Percentiles rank a stretch among this genome's conserved stretches.
phyloP scores from a whole-genome alignment of 2,888 invertebrate species.

The Mycalesis mineus region DNA sequence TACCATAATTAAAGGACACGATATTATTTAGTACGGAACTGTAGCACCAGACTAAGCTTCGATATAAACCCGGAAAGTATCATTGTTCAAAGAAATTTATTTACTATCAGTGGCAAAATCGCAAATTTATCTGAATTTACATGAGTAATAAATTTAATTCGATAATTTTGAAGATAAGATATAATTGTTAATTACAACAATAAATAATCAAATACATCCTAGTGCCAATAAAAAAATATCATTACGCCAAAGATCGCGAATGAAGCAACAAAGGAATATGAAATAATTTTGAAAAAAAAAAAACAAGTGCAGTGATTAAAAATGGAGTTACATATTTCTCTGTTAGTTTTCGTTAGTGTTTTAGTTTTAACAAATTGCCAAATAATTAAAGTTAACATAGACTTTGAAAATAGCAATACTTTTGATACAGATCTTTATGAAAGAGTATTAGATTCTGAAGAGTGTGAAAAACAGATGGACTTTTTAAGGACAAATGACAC shows the following conservation, averaged over 20 bases:
- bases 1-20: too few species aligned
- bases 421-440: constrained; percentile 52
- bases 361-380: constrained; percentile 9
- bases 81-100: constrained; percentile 3
- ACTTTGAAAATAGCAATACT: constrained; percentile 36
- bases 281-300: constrained; percentile 6
- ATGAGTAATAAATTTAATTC: constrained; percentile 9
- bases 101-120: constrained; percentile 15
- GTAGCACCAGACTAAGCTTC: background rate
- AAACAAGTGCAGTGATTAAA: constrained; percentile 10
- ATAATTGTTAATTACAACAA: constrained; percentile 20
- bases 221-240: constrained; percentile 7
- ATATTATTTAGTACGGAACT: too few species aligned
- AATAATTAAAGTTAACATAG: constrained; percentile 20
- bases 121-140: constrained; percentile 19
- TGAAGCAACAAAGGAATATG: constrained; percentile 12
- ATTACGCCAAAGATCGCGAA: constrained; percentile 8
- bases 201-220: constrained; percentile 13
- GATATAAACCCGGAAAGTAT: constrained; percentile 1
- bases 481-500: constrained; percentile 37
- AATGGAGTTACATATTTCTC: constrained; percentile 19
- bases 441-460: constrained; percentile 47
- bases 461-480: constrained; percentile 52
- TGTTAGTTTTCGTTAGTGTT: constrained; percentile 15
- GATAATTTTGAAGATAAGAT: constrained; percentile 26